Evolutionary conservation across 2,888 invertebrate species (phyloP).

Genomic region (Phaedon cochleariae): DNA sequence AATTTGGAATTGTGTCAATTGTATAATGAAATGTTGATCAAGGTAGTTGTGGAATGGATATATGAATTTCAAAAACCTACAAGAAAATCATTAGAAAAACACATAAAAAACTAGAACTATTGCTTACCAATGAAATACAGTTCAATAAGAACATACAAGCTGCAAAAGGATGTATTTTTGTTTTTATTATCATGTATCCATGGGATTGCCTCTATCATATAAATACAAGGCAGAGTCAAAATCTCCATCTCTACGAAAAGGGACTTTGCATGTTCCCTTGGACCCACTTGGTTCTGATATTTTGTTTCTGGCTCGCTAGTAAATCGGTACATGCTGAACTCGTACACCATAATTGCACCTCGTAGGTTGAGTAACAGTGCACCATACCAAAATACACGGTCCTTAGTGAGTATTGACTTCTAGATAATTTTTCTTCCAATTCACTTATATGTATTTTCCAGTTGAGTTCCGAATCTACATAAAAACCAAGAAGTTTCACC

Average conservation of each 20-base stretch:
- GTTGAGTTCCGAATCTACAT: background rate
- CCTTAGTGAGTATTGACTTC: background rate
- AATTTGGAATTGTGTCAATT: no score
- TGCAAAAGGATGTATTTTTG: background rate
- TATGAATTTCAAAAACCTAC: no score
- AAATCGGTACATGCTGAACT: no score
- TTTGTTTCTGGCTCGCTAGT: background rate
- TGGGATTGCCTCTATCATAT: background rate
- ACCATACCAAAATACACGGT: background rate
- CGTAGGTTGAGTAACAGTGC: background rate
- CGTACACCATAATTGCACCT: no score
- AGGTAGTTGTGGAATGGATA: no score
- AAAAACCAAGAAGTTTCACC: background rate
- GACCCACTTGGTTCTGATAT: no score
- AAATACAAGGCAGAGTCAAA: background rate
- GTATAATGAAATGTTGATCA: no score
- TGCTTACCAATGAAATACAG: no score
- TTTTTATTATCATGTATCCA: background rate
- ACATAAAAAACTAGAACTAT: no score
- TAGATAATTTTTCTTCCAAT: background rate
- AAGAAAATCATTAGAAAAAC: no score
- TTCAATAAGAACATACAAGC: no score
- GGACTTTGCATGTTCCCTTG: no score
- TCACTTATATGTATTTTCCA: background rate
- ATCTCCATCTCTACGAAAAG: background rate